A percentile compares a stretch with the other conserved stretches of the same genome.
These are phyloP conservation scores for Trematomus bernacchii DNA, from an alignment of 2,797 vertebrate species.

Conservation along the genomic window DNA sequence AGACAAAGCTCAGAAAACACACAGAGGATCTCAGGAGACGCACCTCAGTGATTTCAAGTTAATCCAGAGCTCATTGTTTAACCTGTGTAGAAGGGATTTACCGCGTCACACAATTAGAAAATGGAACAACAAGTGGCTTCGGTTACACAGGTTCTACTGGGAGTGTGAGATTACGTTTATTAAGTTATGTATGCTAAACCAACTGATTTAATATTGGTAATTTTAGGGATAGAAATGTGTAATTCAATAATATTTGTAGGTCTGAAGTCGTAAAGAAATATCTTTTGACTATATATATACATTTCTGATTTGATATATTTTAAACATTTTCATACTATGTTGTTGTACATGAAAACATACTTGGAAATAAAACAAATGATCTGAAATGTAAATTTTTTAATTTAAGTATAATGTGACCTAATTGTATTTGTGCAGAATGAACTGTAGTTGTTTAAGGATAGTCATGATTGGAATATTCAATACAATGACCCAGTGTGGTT, in stretches of 20 bases:
- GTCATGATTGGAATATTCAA: not conserved
- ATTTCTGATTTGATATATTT: no score
- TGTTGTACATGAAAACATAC: no score
- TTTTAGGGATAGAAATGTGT: not conserved
- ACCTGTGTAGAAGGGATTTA: not conserved
- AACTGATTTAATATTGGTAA: not conserved
- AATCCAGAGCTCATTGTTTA: not conserved
- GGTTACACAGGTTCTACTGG: not conserved
- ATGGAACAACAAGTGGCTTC: not conserved
- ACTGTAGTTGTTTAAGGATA: no score
- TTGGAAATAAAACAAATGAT: no score
- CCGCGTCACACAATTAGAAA: not conserved
- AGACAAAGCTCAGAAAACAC: slow-evolving; percentile 20
- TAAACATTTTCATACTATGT: no score
- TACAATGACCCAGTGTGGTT: not conserved
- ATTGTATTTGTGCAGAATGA: not conserved
- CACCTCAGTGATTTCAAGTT: not conserved
- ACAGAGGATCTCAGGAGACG: not conserved
- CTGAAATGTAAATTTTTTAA: not conserved
- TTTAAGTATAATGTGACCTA: not conserved
- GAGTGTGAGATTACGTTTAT: not conserved
- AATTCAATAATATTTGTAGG: not conserved
- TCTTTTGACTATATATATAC: not conserved
- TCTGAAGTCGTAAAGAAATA: no score
- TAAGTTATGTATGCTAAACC: not conserved